phyloP scores from a whole-genome alignment of 2,888 invertebrate species.

The Callinectes sapidus region DNA sequence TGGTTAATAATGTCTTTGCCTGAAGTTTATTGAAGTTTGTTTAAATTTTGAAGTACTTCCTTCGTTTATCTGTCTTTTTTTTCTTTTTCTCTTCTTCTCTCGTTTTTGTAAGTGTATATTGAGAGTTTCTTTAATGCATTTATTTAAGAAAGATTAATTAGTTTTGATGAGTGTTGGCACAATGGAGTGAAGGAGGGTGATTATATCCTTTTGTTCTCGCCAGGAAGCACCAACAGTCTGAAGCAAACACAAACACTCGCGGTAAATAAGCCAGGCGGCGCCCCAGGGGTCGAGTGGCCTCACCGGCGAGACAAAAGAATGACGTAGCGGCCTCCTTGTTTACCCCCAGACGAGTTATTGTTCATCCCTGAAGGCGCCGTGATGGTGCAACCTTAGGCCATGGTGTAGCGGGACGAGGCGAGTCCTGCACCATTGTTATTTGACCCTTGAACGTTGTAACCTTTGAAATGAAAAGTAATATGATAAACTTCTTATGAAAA shows the following conservation, averaged over 20 bases:
- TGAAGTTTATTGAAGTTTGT: background rate
- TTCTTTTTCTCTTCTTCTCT: background rate
- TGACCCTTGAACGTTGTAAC: background rate
- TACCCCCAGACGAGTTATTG: background rate
- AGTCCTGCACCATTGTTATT: background rate
- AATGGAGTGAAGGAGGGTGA: background rate
- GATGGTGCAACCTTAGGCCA: background rate
- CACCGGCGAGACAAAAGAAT: background rate
- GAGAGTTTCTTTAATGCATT: background rate
- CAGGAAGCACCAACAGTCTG: background rate
- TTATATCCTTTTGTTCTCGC: background rate
- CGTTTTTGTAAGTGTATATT: background rate
- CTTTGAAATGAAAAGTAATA: background rate
- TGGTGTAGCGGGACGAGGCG: background rate
- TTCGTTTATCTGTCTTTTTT: background rate
- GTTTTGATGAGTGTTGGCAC: background rate
- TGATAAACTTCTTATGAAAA: background rate
- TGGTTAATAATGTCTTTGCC: background rate
- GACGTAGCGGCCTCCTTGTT: constrained; percentile 5
- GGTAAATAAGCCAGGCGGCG: background rate
- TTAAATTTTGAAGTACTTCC: background rate
- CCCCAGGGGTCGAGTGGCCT: background rate
- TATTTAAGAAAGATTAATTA: background rate
- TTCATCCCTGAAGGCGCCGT: background rate
- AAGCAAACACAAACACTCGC: background rate